These are phyloP conservation scores for Bucorvus abyssinicus DNA, from an alignment of 2,797 vertebrate genomes.

Conservation along the genomic window DNA sequence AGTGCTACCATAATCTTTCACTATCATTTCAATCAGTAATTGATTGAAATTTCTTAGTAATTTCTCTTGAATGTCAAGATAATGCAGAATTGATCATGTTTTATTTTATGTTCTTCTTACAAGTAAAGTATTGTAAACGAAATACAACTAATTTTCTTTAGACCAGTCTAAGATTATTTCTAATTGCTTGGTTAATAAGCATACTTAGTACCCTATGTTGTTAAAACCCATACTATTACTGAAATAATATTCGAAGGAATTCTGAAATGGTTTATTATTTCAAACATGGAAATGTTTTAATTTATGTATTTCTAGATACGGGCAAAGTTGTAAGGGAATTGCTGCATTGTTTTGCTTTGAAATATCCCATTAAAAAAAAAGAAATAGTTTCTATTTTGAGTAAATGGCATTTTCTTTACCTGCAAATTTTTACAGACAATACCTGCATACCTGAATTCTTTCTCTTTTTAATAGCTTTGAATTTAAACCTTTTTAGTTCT, in stretches of 20 bases:
- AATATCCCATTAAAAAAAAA: not conserved
- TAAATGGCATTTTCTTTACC: fast-evolving
- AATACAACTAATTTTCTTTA: not conserved
- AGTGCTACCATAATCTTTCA: not conserved
- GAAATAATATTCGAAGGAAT: not conserved
- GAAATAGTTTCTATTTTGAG: not conserved
- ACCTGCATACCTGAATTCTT: not conserved
- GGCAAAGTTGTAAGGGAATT: not conserved
- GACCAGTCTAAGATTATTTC: not conserved
- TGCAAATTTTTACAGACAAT: not conserved
- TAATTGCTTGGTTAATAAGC: not conserved
- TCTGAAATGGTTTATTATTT: not conserved
- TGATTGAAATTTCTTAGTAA: not conserved
- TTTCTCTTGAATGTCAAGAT: not conserved
- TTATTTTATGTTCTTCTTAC: not conserved
- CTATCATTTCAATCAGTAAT: not conserved
- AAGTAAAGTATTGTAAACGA: not conserved
- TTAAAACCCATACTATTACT: not conserved
- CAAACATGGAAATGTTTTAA: not conserved
- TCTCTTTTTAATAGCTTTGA: not conserved
- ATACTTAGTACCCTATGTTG: not conserved
- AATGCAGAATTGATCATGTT: not conserved
- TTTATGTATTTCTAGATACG: not conserved
- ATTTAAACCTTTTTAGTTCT: not conserved
- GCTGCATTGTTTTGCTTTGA: not conserved